phyloP scores from a whole-genome alignment of 2,888 invertebrate genomes.

The Temnothorax unifasciatus region DNA sequence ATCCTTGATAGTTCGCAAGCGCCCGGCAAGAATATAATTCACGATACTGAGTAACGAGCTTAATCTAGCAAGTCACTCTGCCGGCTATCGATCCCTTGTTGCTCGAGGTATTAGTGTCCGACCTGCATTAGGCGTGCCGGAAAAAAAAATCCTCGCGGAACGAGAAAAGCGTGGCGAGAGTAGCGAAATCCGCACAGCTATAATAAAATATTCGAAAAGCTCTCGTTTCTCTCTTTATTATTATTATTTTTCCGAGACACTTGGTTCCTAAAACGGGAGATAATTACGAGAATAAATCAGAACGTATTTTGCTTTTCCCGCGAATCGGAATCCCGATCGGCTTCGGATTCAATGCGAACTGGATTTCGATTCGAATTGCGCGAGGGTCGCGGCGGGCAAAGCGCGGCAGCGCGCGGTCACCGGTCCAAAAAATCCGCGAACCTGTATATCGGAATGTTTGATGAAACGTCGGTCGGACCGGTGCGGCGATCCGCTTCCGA shows the following conservation, averaged over 20 bases:
- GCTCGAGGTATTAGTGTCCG: constrained; percentile 15
- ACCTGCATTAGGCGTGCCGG: constrained; percentile 18
- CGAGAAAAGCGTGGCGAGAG: neutral
- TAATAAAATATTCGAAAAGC: neutral
- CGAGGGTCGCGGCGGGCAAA: neutral
- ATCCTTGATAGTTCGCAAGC: constrained; percentile 51
- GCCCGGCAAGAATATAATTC: constrained; percentile 52
- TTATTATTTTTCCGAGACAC: neutral
- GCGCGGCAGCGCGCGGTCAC: neutral
- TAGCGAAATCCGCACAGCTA: neutral
- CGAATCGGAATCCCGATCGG: neutral
- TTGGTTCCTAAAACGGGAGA: neutral
- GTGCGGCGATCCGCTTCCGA: constrained; percentile 46
- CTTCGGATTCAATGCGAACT: neutral
- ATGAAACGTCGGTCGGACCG: constrained; percentile 37
- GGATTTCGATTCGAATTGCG: neutral
- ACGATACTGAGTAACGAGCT: constrained; percentile 54
- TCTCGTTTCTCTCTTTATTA: neutral
- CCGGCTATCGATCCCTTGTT: constrained; percentile 35
- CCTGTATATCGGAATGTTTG: constrained; percentile 44
- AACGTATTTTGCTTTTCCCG: neutral
- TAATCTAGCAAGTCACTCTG: constrained; percentile 54
- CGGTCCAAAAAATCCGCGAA: constrained; percentile 30
- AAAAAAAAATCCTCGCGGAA: neutral
- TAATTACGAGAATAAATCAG: neutral